Percentiles rank a stretch among this genome's conserved stretches.
These are phyloP conservation scores for Phymastichus coffea DNA, from an alignment of 1,140 invertebrate genomes.

Conservation along the genomic window DNA sequence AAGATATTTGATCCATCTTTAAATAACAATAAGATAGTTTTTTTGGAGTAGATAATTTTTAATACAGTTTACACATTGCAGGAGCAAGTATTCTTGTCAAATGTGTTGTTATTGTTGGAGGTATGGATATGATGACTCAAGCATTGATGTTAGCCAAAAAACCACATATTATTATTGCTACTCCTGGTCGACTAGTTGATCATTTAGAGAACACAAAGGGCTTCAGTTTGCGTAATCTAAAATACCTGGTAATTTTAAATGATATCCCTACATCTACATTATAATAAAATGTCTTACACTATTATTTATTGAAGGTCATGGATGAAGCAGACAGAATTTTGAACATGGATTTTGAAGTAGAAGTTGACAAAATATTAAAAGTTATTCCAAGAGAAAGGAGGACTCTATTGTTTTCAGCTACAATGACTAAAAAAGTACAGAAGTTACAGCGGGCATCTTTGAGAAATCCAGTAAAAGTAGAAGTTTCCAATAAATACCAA, in stretches of 20 bases:
- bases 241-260: slow-evolving; percentile 82
- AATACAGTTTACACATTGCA: too few relatives aligned
- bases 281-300: slow-evolving; percentile 8
- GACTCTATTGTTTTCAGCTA: slow-evolving; percentile 93
- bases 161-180: slow-evolving; percentile 93
- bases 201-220: slow-evolving; percentile 94
- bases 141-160: slow-evolving; percentile 88
- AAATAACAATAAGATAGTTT: slow-evolving; percentile 5
- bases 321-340: slow-evolving; percentile 95
- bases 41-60: too few relatives aligned
- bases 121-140: slow-evolving; percentile 97
- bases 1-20: slow-evolving; percentile 15
- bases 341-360: slow-evolving; percentile 95
- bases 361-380: slow-evolving; percentile 94
- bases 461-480: slow-evolving; percentile 89
- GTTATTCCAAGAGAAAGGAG: slow-evolving; percentile 85
- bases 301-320: slow-evolving; percentile 67
- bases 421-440: slow-evolving; percentile 98
- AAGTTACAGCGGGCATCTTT: slow-evolving; percentile 95
- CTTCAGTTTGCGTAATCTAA: slow-evolving; percentile 84
- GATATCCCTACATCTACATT: too few relatives aligned
- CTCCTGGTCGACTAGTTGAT: slow-evolving; percentile 86
- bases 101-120: slow-evolving; percentile 94
- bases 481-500: slow-evolving; percentile 96
- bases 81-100: slow-evolving; percentile 86